Evolutionary conservation across 2,888 invertebrate species (phyloP), one percentile per base, ranked within the genome.

Genomic region (Sarcophaga caerulescens): DNA sequence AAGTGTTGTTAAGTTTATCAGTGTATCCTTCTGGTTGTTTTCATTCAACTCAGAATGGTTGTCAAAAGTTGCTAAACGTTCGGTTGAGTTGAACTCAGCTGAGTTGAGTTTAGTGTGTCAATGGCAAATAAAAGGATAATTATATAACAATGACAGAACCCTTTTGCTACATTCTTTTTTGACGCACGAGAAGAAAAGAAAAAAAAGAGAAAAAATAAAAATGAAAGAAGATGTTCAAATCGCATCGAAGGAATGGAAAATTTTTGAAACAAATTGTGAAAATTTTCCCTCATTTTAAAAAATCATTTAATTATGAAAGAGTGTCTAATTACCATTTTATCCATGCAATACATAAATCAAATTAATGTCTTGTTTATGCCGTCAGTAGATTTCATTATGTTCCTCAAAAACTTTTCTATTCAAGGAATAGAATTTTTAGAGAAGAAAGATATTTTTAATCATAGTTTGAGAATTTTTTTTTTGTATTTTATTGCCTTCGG

Each of bases 291-390:
- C 19, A 14, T 47, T 77, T 59, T 44, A 25, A 8, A 62, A 68
- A 65, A 75, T 75, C 19, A 45, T 66, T 66, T 35, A 76, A 76
- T 66, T 66, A 66, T 57, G 19, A 57, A 35, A 62, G 65, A 66
- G 57, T 76, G 52, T 57, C 14, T 76, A 66, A 65, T 66, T 76
- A 10, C 23, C 35, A 35, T 76, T 66, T 14, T n/a, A 35, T 10
- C 35, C 35, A 35, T 35, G 35, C 10, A 35, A 35, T 35, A 19
- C 75, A 78, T 62, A 62, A 78, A 78, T 78, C 69, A 69, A 78
- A 78, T 78, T 78, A 69, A 78, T 62, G 62, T 62, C 69, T 62
- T 78, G 62, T 69, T 69, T 63, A 45, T 45, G 44, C 8, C 35
- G 10, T 35, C 35, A 23, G 21, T 4, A n/a, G 10, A 63, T 74